Conservation (phyloP, 2,113 vertebrate genomes). For the Ictalurus punctatus region DNA sequence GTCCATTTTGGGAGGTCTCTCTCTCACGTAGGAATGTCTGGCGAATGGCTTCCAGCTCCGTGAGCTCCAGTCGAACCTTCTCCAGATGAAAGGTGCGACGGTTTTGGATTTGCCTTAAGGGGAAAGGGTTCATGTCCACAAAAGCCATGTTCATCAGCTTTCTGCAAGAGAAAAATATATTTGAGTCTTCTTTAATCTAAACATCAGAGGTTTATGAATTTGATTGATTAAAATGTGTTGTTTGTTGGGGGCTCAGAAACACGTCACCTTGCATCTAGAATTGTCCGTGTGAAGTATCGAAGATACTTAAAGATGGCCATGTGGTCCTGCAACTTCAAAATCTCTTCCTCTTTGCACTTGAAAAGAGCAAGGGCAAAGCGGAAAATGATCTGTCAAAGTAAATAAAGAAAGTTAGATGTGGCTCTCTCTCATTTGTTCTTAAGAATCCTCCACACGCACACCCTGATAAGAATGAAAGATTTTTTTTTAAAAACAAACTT, state of each 20-base stretch:
- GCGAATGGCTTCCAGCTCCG: slow-evolving; percentile 90
- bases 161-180: slow-evolving; percentile 63
- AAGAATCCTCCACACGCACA: not conserved
- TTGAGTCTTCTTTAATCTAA: not conserved
- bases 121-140: slow-evolving; percentile 96
- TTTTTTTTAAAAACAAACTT: not conserved
- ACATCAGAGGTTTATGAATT: not conserved
- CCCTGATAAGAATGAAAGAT: not conserved
- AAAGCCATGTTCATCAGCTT: slow-evolving; percentile 91
- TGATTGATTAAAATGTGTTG: not conserved
- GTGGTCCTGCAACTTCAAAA: slow-evolving; percentile 87
- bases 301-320: slow-evolving; percentile 96
- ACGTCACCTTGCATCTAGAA: slow-evolving; percentile 88
- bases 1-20: slow-evolving; percentile 81
- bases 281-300: slow-evolving; percentile 86
- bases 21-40: slow-evolving; percentile 92
- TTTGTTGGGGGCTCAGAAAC: not conserved
- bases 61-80: slow-evolving; percentile 92
- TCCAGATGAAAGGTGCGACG: slow-evolving; percentile 90
- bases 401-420: not conserved
- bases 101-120: slow-evolving; percentile 92
- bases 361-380: slow-evolving; percentile 92
- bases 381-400: slow-evolving; percentile 86
- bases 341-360: slow-evolving; percentile 95
- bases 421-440: not conserved